These are phyloP conservation scores for Protonemura montana DNA, from an alignment of 2,888 invertebrate species.

Conservation along the genomic window DNA sequence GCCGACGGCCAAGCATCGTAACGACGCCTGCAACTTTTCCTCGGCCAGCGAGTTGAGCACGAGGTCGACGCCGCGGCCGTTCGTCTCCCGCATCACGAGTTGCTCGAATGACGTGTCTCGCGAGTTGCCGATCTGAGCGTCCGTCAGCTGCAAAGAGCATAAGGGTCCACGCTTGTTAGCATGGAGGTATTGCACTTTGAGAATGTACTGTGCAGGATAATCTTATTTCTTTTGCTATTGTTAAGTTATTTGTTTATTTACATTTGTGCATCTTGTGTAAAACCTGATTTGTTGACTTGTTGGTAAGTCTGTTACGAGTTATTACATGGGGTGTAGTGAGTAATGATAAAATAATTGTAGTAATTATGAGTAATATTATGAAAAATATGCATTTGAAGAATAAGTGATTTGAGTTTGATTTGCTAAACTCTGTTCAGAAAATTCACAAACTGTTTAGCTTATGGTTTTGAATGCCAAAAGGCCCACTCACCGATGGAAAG, in stretches of 20 bases:
- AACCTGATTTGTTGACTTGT: too few species aligned
- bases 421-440: neutral
- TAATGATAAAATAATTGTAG: too few species aligned
- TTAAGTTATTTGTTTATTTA: too few species aligned
- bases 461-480: neutral
- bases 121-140: slow-evolving; percentile 83
- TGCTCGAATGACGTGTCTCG: slow-evolving; percentile 87
- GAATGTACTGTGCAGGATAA: too few species aligned
- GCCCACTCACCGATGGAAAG: slow-evolving; percentile 61
- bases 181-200: too few species aligned
- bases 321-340: too few species aligned
- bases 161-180: too few species aligned
- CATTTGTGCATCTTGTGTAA: too few species aligned
- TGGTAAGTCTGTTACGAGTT: too few species aligned
- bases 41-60: slow-evolving; percentile 93
- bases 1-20: slow-evolving; percentile 66
- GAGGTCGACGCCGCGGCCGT: slow-evolving; percentile 88
- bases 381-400: too few species aligned
- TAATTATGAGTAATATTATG: too few species aligned
- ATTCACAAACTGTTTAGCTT: neutral
- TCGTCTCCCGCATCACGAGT: slow-evolving; percentile 79
- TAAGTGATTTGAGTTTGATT: neutral
- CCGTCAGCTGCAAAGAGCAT: slow-evolving; percentile 60
- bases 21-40: slow-evolving; percentile 82
- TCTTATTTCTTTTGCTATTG: too few species aligned